Evolutionary conservation across 2,797 vertebrate genomes (phyloP).

Genomic region (Anabacerthia variegaticeps): DNA sequence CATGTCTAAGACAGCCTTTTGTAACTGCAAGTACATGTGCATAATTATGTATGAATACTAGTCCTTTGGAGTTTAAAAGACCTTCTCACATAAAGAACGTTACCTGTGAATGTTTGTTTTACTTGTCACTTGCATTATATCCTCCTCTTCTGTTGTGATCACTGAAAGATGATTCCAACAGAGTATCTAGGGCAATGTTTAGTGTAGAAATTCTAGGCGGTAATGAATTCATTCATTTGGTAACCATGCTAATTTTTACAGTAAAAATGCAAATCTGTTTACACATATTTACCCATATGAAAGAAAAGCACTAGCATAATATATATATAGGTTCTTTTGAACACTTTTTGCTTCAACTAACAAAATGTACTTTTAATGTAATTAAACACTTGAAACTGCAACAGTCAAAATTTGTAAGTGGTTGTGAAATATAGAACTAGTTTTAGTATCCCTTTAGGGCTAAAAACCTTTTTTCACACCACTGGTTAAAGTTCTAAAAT

Average conservation of each 20-base stretch:
- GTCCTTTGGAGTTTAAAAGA: not conserved
- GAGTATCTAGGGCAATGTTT: not conserved
- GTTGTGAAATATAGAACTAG: not conserved
- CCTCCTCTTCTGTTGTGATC: not conserved
- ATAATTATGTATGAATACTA: not conserved
- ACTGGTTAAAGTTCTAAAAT: not conserved
- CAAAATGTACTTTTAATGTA: not conserved
- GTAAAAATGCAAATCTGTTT: not conserved
- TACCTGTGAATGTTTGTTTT: not conserved
- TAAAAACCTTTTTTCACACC: not conserved
- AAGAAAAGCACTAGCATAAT: not conserved
- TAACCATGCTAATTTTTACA: not conserved
- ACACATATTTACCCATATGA: not conserved
- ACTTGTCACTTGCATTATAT: not conserved
- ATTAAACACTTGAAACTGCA: not conserved
- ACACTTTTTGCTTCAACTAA: not conserved
- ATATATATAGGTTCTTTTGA: not conserved
- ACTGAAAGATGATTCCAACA: not conserved
- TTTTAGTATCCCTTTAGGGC: not conserved
- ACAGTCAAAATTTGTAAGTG: not conserved
- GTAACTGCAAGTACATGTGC: not conserved
- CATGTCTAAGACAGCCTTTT: not conserved
- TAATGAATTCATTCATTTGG: not conserved
- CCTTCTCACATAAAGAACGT: not conserved
- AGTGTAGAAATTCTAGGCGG: not conserved